Conservation (phyloP, 2,797 vertebrate species). For the Onychomys torridus region DNA sequence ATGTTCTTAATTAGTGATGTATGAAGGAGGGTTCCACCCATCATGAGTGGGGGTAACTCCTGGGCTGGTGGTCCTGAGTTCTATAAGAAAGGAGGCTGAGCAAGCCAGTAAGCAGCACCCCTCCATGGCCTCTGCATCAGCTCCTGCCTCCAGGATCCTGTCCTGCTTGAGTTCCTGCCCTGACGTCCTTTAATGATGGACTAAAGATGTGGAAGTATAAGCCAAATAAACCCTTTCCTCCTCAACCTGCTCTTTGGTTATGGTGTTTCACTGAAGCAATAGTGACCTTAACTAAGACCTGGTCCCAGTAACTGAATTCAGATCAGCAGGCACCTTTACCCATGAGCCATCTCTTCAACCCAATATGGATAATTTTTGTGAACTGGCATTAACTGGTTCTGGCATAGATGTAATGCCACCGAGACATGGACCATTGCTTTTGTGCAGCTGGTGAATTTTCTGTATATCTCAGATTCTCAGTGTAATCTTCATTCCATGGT, state of each 20-base stretch:
- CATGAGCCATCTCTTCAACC: not conserved
- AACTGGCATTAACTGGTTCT: not conserved
- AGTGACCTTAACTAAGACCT: not conserved
- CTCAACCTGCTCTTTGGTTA: not conserved
- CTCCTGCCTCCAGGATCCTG: not conserved
- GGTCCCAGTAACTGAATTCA: not conserved
- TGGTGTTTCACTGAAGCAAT: not conserved
- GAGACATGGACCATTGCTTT: not conserved
- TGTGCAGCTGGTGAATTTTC: not conserved
- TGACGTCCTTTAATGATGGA: not conserved
- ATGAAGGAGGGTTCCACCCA: not conserved
- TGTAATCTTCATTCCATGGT: not conserved
- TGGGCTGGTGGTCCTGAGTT: too few relatives aligned
- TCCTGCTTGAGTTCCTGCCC: not conserved
- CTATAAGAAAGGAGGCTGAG: not conserved
- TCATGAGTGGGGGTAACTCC: too few relatives aligned
- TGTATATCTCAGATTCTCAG: not conserved
- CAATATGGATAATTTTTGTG: not conserved
- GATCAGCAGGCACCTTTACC: not conserved
- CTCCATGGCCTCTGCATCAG: not conserved
- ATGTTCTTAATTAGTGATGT: not conserved
- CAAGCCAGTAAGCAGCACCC: not conserved
- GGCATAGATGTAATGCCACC: not conserved
- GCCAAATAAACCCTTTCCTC: not conserved
- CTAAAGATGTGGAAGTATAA: not conserved